phyloP scores from a whole-genome alignment of 64 coral and sea anemone genomes.

The Trachythela sp. region DNA sequence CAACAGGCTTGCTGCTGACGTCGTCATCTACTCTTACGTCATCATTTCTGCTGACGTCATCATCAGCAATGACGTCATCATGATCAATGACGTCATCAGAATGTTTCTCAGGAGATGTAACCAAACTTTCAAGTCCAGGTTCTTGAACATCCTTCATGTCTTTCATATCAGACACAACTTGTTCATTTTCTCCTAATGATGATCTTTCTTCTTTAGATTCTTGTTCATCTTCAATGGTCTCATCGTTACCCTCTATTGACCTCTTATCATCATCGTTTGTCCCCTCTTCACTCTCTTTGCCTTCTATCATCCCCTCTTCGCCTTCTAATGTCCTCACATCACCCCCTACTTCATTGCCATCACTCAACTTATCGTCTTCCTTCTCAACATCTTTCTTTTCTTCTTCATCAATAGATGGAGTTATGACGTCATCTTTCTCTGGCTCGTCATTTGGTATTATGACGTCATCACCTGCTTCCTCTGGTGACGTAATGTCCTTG shows the following conservation, averaged over 20 bases:
- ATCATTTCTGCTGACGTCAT: neutral
- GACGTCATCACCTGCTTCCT: neutral
- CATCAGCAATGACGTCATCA: neutral
- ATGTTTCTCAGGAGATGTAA: neutral
- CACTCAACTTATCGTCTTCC: neutral
- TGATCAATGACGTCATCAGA: neutral
- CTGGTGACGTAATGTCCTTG: neutral
- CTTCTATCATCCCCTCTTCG: neutral
- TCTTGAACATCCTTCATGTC: neutral
- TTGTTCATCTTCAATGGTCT: constrained; percentile 7
- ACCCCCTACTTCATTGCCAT: neutral
- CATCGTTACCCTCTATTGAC: neutral
- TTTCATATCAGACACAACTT: neutral
- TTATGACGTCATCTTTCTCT: constrained; percentile 17
- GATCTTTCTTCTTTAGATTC: neutral
- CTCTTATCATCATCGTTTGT: neutral
- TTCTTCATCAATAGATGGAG: neutral
- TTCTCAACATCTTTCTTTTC: constrained; percentile 18
- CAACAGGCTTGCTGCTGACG: neutral
- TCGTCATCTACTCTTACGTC: neutral
- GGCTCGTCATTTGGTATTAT: neutral
- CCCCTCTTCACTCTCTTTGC: neutral
- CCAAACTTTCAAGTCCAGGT: neutral
- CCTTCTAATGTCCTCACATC: neutral
- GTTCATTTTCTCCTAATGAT: neutral